Conservation (phyloP, 1,140 invertebrate species). For the Chelonus insularis region DNA sequence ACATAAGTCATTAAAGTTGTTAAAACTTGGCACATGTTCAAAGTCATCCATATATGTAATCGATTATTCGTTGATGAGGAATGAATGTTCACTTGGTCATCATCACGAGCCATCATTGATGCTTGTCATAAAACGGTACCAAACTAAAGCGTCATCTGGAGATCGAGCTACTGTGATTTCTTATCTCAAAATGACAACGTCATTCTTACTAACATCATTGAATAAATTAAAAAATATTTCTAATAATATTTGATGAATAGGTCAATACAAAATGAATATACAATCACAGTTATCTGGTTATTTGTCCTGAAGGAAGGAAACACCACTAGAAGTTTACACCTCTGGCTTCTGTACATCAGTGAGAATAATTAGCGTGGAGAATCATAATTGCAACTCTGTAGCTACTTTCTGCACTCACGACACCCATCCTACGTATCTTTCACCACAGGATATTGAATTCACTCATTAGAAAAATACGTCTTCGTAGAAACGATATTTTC, state of each 20-base stretch:
- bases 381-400: conserved; percentile 15
- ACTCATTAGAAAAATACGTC: not conserved
- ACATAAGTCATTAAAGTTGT: no score
- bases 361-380: conserved; percentile 24
- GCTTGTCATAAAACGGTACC: not conserved
- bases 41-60: not conserved
- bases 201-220: not conserved
- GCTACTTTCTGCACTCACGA: not conserved
- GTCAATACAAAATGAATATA: no score
- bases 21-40: conserved; percentile 4
- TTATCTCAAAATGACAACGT: not conserved
- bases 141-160: not conserved
- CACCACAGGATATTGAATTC: conserved; percentile 30
- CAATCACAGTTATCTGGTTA: no score
- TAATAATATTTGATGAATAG: not conserved
- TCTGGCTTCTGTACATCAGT: conserved; percentile 11
- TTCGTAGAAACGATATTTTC: conserved; percentile 12
- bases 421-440: conserved; percentile 1
- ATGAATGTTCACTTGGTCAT: not conserved
- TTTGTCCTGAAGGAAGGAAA: no score
- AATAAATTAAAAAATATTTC: not conserved
- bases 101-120: not conserved
- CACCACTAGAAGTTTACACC: conserved; percentile 5
- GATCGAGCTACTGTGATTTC: not conserved
- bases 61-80: conserved; percentile 5